A percentile compares a stretch with the other conserved stretches of the same genome.
Evolutionary conservation across 2,888 invertebrate genomes (phyloP).

Genomic region (Lamproptera curius): DNA sequence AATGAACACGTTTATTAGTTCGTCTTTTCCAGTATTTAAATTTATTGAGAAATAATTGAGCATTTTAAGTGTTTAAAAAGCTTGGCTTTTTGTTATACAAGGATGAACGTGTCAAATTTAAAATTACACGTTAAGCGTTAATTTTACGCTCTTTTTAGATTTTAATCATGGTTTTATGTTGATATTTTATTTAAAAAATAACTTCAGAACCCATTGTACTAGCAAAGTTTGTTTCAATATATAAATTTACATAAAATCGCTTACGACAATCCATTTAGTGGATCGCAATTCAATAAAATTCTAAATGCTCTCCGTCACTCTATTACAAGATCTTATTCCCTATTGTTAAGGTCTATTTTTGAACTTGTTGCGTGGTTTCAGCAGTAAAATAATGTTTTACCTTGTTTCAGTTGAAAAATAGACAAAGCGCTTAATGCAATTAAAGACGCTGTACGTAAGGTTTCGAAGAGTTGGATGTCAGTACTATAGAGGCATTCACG

Average conservation of each 20-base stretch:
- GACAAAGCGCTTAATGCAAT: slow-evolving; percentile 49
- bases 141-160: no score
- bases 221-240: background rate
- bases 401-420: slow-evolving; percentile 24
- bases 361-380: no score
- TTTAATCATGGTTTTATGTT: no score
- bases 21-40: background rate
- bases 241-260: slow-evolving; percentile 12
- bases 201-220: background rate
- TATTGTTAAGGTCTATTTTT: slow-evolving; percentile 11
- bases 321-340: background rate
- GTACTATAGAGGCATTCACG: slow-evolving; percentile 31
- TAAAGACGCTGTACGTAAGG: slow-evolving; percentile 39
- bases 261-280: slow-evolving; percentile 20
- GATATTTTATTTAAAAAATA: no score
- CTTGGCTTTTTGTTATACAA: background rate
- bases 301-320: background rate
- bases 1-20: no score
- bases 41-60: background rate
- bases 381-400: background rate
- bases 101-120: no score
- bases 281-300: slow-evolving; percentile 1
- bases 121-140: no score
- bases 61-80: background rate
- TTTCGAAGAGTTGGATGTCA: slow-evolving; percentile 37